phyloP scores from a whole-genome alignment of 2,888 invertebrate species.

The Toxonevra muliebris region DNA sequence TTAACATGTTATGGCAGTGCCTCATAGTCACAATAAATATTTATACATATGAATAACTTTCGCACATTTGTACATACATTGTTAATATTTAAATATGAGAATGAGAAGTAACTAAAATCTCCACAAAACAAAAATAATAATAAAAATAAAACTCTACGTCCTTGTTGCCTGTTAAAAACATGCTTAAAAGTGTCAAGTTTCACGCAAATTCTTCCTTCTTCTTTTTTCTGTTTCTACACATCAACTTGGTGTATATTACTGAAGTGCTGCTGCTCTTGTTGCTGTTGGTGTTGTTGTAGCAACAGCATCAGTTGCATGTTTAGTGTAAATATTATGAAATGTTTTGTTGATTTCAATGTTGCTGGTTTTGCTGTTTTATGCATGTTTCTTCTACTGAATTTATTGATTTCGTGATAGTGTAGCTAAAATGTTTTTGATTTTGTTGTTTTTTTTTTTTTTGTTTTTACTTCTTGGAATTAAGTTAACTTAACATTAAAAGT shows the following conservation, averaged over 20 bases:
- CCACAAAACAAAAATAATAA: no score
- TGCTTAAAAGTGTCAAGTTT: no score
- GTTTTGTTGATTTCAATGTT: conserved; percentile 34
- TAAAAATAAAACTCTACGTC: no score
- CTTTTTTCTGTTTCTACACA: no score
- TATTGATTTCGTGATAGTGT: conserved; percentile 23
- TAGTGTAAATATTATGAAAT: conserved; percentile 59
- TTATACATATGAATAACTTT: no score
- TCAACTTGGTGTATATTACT: not conserved
- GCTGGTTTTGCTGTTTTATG: conserved; percentile 4
- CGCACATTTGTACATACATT: no score
- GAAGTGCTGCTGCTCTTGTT: conserved; percentile 17
- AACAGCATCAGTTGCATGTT: conserved; percentile 54
- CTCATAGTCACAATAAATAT: no score
- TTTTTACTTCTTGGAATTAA: conserved; percentile 21
- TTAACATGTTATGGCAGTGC: no score
- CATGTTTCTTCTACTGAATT: not conserved
- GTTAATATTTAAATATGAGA: no score
- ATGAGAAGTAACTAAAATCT: no score
- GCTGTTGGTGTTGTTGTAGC: not conserved
- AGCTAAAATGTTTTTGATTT: conserved; percentile 24
- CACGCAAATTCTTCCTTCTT: no score
- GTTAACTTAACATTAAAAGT: conserved; percentile 27
- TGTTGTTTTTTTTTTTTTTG: conserved; percentile 33
- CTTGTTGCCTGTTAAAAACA: no score